A percentile compares a stretch with the other conserved stretches of the same genome.
phyloP scores from a whole-genome alignment of 2,888 invertebrate species.

The Slavum lentiscoides region DNA sequence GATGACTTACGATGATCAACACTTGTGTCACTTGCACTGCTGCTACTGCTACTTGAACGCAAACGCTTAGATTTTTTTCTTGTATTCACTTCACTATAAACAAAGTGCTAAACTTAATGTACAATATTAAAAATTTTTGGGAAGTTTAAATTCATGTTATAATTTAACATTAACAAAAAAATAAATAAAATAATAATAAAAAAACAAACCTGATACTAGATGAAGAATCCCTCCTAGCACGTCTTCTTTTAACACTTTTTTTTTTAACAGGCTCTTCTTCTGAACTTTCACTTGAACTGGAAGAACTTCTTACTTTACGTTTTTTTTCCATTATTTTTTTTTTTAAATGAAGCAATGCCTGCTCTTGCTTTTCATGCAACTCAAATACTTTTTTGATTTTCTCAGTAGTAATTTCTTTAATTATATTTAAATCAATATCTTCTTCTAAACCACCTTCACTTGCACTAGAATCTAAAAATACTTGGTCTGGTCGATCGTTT shows the following conservation, averaged over 20 bases:
- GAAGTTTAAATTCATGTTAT: not conserved
- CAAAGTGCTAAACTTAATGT: not conserved
- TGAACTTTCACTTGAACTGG: slow-evolving; percentile 42
- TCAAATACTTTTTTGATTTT: slow-evolving; percentile 52
- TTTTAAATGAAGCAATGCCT: slow-evolving; percentile 55
- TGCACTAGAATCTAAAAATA: slow-evolving; percentile 35
- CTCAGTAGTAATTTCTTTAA: slow-evolving; percentile 50
- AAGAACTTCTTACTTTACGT: slow-evolving; percentile 58
- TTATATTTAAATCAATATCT: slow-evolving; percentile 49
- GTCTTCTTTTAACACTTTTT: slow-evolving; percentile 34
- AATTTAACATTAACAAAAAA: not conserved
- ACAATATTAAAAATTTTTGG: not conserved
- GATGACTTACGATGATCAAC: slow-evolving; percentile 25
- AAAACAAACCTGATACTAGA: slow-evolving; percentile 38
- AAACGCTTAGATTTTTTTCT: slow-evolving; percentile 51
- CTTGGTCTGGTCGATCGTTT: slow-evolving; percentile 69
- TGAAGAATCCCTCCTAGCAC: slow-evolving; percentile 22
- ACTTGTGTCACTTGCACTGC: slow-evolving; percentile 52
- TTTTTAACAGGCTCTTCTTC: slow-evolving; percentile 37
- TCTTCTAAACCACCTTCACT: slow-evolving; percentile 32
- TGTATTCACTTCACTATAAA: slow-evolving; percentile 22
- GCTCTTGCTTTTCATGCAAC: slow-evolving; percentile 55
- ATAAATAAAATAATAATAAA: too few relatives aligned
- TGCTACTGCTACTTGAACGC: slow-evolving; percentile 53
- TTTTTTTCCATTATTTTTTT: slow-evolving; percentile 55